Evolutionary conservation across 2,888 invertebrate species (phyloP), one percentile per base, ranked within the genome.

Genomic region (Drosophila demipolita): DNA sequence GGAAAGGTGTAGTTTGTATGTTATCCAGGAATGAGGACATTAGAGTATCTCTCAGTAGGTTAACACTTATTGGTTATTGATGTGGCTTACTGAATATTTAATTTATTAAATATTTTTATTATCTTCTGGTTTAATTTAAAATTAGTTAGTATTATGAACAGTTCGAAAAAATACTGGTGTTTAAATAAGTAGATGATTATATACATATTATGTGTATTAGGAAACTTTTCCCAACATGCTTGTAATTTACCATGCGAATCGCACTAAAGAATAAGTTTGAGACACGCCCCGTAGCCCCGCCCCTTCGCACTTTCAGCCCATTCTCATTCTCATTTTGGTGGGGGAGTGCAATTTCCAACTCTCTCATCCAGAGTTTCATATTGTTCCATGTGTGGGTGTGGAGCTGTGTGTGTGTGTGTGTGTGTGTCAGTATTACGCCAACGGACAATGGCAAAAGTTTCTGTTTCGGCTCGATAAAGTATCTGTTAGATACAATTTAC

Each of bases 391-490:
- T 48, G 23, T 6, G 23, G 12, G 20, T 23, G 40, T 23, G 20
- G 2, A 5, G 2, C 29, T 29, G 45, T 33, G 20, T 33, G 49
- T 55, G 45, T 33, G 20, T 33, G 49, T 55, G 45, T 45, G 49
- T 57, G 48, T 74, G 75, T 77, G 77, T 75, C 78, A 73, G 83
- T 66, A 78, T 66, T 71, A 63, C 65, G 83, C 83, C 87, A 85
- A 83, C 86, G 83, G 84, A 88, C 84, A 85, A 85, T 85, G 88
- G 88, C 87, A 86, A 86, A 84, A 85, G 86, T 85, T 85, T 87
- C 69, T 73, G 83, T 70, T 83, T 77, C 88, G 88, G 84, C 84
- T 88, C 84, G 88, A 84, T 84, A 84, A 83, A 84, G 84, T 84
- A 84, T 84, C 86, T 86, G 88, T 85, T 83, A 82, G 83, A 83